Evolutionary conservation across 1,140 invertebrate species (phyloP), one percentile per base, ranked within the genome.

Genomic region (Saxidomus purpurata): DNA sequence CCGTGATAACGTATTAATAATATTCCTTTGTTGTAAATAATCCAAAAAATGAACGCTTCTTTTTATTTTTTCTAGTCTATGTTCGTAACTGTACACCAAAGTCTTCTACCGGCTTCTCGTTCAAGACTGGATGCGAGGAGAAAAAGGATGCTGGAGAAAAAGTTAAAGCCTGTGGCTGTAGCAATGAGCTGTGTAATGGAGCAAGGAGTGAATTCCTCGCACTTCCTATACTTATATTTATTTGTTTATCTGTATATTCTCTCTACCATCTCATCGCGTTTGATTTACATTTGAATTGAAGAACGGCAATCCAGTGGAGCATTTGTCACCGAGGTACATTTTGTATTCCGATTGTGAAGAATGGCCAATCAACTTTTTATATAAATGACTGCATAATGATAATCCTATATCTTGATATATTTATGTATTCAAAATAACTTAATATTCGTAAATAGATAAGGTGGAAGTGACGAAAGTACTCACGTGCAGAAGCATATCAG

Each of bases 51-150:
- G 9, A 52, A 52, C 9, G 47, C 47, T 9, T 11, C 9, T 19
- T 28, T 4, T 67, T n/a, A n/a, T 1, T 71, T 36, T 11, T 71
- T 71, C 15, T 40, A 71, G 67, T 38, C 8, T 36, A 9, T 15
- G 28, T 71, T 22, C 67, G 67, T 15, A 71, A 40, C 67, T 71
- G 67, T 40, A 71, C 34, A 9, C 3, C 3, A 17, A 71, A 71
- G 19, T 31, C 31, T 3, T 3, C 11, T 19, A n/a, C 9, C 6
- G 25, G 34, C 17, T 6, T 71, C 17, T 1, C 2, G 34, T 38
- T 71, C 22, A 71, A 71, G 67, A 38, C 38, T 71, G 67, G 67
- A 13, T 71, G 67, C 67, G 67, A 71, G 1, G 17, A 71, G 9
- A 38, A 36, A 9, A 38, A 71, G 22, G 17, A 17, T 0, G 34